Evolutionary conservation across 37 sponge, comb jelly and placozoan species (phyloP).

Genomic region (Dysidea cf. avara): DNA sequence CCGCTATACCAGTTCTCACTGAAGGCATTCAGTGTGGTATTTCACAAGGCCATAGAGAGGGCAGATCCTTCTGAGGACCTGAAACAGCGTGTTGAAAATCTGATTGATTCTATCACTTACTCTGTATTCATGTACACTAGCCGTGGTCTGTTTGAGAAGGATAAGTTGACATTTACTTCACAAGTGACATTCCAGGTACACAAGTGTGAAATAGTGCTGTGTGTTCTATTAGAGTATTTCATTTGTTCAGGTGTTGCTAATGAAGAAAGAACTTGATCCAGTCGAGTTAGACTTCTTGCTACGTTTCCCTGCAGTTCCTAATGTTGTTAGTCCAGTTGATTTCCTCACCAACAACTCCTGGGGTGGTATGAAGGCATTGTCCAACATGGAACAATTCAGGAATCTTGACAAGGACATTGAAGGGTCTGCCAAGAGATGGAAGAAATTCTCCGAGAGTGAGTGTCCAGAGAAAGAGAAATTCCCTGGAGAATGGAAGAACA

Average conservation of each 20-base stretch:
- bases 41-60: slow-evolving; percentile 93
- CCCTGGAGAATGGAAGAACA: slow-evolving; percentile 99
- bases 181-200: slow-evolving; percentile 93
- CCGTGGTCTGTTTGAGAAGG: slow-evolving; percentile 94
- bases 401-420: slow-evolving; percentile 97
- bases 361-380: slow-evolving; percentile 97
- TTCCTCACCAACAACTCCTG: slow-evolving; percentile 89
- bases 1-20: slow-evolving; percentile 99
- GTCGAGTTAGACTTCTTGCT: slow-evolving; percentile 95
- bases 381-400: slow-evolving; percentile 95
- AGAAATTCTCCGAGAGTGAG: slow-evolving; percentile 99
- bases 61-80: slow-evolving; percentile 85
- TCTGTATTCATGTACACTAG: slow-evolving; percentile 96
- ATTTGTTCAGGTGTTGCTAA: slow-evolving; percentile 70
- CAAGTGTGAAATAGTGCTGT: too few species aligned
- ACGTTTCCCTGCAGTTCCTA: slow-evolving; percentile 84
- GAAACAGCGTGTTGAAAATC: slow-evolving; percentile 83
- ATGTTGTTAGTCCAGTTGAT: slow-evolving; percentile 95
- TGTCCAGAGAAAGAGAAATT: slow-evolving; percentile 99
- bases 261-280: slow-evolving; percentile 88
- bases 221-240: background rate
- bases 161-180: slow-evolving; percentile 94
- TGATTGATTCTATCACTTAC: slow-evolving; percentile 96
- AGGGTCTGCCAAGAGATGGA: slow-evolving; percentile 99
- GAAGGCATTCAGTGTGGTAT: slow-evolving; percentile 99